phyloP scores from a whole-genome alignment of 2,113 vertebrate genomes.

The Syngnathus scovelli region DNA sequence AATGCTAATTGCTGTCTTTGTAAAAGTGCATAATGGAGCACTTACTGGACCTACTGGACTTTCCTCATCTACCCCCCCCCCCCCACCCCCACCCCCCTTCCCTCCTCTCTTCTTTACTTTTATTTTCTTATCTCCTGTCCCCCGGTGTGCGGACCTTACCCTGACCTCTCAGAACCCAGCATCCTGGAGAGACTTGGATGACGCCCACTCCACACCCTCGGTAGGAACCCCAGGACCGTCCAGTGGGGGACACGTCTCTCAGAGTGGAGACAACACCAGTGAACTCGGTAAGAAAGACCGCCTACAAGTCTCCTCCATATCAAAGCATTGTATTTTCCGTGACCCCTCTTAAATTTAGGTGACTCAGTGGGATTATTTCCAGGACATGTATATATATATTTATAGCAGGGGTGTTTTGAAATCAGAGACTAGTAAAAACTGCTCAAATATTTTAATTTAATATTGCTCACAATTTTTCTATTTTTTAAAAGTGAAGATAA shows the following conservation, averaged over 20 bases:
- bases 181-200: slow-evolving; percentile 87
- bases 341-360: slow-evolving; percentile 15
- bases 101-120: slow-evolving; percentile 6
- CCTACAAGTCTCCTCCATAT: slow-evolving; percentile 30
- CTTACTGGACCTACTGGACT: slow-evolving; percentile 15
- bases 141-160: slow-evolving; percentile 38
- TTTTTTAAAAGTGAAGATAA: too few species aligned
- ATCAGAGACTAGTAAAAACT: too few species aligned
- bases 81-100: not conserved
- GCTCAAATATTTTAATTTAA: too few species aligned
- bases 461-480: too few species aligned
- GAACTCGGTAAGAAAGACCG: slow-evolving; percentile 84
- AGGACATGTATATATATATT: not conserved
- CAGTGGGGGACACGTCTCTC: slow-evolving; percentile 91
- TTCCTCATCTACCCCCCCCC: slow-evolving; percentile 14
- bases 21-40: slow-evolving; percentile 30
- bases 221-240: slow-evolving; percentile 93
- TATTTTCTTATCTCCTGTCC: slow-evolving; percentile 29
- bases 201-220: slow-evolving; percentile 89
- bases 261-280: slow-evolving; percentile 96
- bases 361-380: not conserved
- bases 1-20: slow-evolving; percentile 27
- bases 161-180: slow-evolving; percentile 78
- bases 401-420: too few species aligned
- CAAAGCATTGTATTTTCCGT: slow-evolving; percentile 35